These are phyloP conservation scores for Stenurella melanura DNA, from an alignment of 2,888 invertebrate species.

Conservation along the genomic window DNA sequence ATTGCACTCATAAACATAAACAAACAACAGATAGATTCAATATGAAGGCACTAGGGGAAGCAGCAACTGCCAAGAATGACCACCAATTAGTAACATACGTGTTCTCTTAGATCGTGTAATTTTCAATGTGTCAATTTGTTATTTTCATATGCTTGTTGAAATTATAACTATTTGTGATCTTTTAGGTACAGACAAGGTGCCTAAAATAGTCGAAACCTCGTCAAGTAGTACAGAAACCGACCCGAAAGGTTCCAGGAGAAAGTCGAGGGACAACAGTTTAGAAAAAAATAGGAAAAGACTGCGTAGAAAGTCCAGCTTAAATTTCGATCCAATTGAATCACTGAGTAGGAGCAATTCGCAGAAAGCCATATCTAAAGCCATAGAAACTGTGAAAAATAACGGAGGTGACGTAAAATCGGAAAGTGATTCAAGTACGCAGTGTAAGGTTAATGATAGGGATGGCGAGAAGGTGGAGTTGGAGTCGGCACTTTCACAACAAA, in stretches of 20 bases:
- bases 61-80: too few species aligned
- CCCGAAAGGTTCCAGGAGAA: slow-evolving; percentile 47
- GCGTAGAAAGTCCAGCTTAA: slow-evolving; percentile 52
- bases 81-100: too few species aligned
- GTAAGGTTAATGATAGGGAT: slow-evolving; percentile 38
- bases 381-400: slow-evolving; percentile 61
- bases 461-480: slow-evolving; percentile 38
- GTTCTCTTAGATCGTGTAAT: too few species aligned
- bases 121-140: too few species aligned
- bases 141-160: neutral
- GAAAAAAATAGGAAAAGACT: slow-evolving; percentile 51
- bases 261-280: slow-evolving; percentile 51
- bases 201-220: slow-evolving; percentile 54
- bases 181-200: slow-evolving; percentile 44
- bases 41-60: too few species aligned
- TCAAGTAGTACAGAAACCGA: slow-evolving; percentile 63
- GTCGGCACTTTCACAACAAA: slow-evolving; percentile 50
- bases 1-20: too few species aligned
- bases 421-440: slow-evolving; percentile 64
- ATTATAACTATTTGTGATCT: neutral
- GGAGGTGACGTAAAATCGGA: slow-evolving; percentile 66
- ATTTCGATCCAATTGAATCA: slow-evolving; percentile 62
- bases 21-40: too few species aligned
- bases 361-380: slow-evolving; percentile 60
- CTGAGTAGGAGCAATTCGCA: slow-evolving; percentile 63